phyloP scores from a whole-genome alignment of 2,797 vertebrate species.

The Crax fasciolata region DNA sequence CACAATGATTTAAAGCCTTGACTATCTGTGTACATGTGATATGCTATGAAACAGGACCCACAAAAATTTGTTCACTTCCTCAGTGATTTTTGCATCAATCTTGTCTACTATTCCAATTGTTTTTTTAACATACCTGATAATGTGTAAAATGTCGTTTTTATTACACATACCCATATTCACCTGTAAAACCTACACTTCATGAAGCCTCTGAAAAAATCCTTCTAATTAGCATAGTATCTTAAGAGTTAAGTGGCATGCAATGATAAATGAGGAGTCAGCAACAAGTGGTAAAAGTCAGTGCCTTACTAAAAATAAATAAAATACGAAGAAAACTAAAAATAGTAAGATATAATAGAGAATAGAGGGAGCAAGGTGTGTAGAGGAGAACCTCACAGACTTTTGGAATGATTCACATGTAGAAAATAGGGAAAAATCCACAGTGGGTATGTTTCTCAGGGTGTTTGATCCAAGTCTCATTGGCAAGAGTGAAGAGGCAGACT shows the following conservation, averaged over 20 bases:
- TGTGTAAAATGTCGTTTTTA: background rate
- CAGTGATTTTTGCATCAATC: background rate
- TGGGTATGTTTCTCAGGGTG: slow-evolving; percentile 23
- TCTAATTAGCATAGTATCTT: background rate
- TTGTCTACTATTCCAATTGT: background rate
- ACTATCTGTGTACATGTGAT: background rate
- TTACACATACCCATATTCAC: background rate
- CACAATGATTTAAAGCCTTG: slow-evolving; percentile 7
- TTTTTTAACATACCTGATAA: background rate
- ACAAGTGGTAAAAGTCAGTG: slow-evolving; percentile 7
- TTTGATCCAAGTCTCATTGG: slow-evolving; percentile 37
- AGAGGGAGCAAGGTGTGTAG: rapidly evolving
- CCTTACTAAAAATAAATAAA: slow-evolving; percentile 25
- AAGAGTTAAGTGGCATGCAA: background rate
- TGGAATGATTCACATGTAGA: background rate
- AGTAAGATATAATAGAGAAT: background rate
- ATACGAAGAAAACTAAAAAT: slow-evolving; percentile 9
- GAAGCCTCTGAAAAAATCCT: background rate
- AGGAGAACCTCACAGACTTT: background rate
- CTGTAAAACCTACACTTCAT: background rate
- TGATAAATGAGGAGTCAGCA: slow-evolving; percentile 8
- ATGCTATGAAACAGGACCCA: slow-evolving; percentile 3
- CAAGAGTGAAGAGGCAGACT: slow-evolving; percentile 46
- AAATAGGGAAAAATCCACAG: slow-evolving; percentile 30
- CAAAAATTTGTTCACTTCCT: background rate